Evolutionary conservation across 2,888 invertebrate species (phyloP), one percentile per base, ranked within the genome.

Genomic region (Lampropteryx suffumata): DNA sequence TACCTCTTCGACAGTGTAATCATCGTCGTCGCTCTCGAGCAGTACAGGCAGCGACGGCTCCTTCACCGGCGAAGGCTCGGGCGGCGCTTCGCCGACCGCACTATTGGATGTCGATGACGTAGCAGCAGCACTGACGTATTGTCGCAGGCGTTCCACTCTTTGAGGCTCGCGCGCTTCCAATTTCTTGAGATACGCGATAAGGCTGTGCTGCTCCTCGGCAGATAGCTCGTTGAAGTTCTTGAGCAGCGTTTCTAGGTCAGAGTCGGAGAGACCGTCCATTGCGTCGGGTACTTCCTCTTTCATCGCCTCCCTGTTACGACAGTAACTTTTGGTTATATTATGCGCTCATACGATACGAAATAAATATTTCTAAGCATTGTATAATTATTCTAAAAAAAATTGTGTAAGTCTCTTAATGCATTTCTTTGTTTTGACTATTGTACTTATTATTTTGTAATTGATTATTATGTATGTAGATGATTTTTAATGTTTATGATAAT

Each of bases 1-100:
- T 30, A 88, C 95, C 76, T 96, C 96, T 62, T 96, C 95, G 57
- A 94, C 95, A n/a, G 94, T 93, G 64, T 96, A 96, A 69, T 96
- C 96, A 64, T 96, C 96, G 50, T 95, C 95, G 57, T 94, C 94
- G 59, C 93, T 91, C 42, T 92, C 93, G 0, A 94, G 73, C 1
- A 55, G 32, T 0, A 41, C 41, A 9, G 42, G 11, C 27, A 54
- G 33, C 40, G 50, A 32, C 40, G 50, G 32, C n/a, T 51, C 30
- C n/a, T 29, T 34, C 13, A 17, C 29, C 5, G 44, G 45, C 26
- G 35, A n/a, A 1, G 35, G 50, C 17, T 30, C 27, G 0, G 29
- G 45, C 17, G 24, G 1, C n/a, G n/a, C 21, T 0, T n/a, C n/a
- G 14, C 14, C 11, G 17, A 10, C 29, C 26, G 13, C 3, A 21